Evolutionary conservation across 2,113 vertebrate species (phyloP).

Genomic region (Dinomys branickii): DNA sequence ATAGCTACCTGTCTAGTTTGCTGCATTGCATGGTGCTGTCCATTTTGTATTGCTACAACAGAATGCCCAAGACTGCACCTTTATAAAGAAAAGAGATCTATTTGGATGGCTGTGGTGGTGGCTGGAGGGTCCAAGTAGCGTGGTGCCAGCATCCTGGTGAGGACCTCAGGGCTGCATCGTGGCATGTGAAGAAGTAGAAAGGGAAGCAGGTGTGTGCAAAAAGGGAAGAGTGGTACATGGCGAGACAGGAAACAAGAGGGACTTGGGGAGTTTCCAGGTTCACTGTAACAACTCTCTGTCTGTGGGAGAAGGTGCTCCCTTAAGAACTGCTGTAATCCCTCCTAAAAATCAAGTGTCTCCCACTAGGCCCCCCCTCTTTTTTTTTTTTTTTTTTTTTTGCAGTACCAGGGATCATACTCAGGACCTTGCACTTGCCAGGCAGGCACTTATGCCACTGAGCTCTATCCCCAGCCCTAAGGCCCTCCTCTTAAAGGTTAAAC

Average conservation of each 20-base stretch:
- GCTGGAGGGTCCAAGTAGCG: neutral
- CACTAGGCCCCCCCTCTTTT: neutral
- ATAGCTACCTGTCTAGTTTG: neutral
- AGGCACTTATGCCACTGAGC: no score
- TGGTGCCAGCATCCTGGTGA: neutral
- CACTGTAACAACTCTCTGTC: neutral
- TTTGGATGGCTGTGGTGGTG: neutral
- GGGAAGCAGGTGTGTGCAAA: neutral
- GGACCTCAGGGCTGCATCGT: neutral
- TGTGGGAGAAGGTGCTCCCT: neutral
- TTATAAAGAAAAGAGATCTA: neutral
- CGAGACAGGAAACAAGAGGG: neutral
- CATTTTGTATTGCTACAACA: neutral
- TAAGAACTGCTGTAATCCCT: neutral
- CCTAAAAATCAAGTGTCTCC: neutral
- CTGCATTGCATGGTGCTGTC: neutral
- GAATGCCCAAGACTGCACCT: neutral
- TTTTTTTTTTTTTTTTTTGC: no score
- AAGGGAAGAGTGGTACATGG: neutral
- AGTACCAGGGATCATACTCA: no score
- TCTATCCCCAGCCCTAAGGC: no score
- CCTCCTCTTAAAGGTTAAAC: neutral
- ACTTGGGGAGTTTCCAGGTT: neutral
- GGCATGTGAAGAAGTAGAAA: neutral
- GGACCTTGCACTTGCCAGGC: no score